These are phyloP conservation scores for Eurystomus glaucurus DNA, from an alignment of 2,797 vertebrate species.

Conservation along the genomic window DNA sequence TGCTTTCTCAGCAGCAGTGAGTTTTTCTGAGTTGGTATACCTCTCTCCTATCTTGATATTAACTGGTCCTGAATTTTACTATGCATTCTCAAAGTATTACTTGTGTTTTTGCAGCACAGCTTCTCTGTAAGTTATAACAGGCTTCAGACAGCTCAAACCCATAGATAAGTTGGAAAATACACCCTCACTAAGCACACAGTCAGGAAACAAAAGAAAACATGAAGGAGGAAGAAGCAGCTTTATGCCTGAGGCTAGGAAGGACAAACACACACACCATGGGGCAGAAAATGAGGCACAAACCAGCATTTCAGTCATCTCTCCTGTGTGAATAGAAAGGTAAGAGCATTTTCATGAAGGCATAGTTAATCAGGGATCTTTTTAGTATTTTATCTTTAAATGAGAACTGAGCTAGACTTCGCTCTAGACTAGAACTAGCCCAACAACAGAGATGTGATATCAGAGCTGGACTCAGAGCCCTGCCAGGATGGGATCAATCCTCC, in stretches of 20 bases:
- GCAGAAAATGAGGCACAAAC: not conserved
- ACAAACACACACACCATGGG: not conserved
- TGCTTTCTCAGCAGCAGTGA: slow-evolving; percentile 48
- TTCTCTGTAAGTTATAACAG: not conserved
- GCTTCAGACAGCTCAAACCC: not conserved
- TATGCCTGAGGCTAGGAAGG: not conserved
- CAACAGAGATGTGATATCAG: not conserved
- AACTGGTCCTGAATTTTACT: slow-evolving; percentile 21
- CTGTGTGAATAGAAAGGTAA: not conserved
- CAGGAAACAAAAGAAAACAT: not conserved
- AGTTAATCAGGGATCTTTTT: not conserved
- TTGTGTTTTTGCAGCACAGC: not conserved
- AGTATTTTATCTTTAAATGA: not conserved
- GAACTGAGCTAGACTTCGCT: not conserved
- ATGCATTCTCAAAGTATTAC: not conserved
- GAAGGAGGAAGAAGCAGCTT: slow-evolving; percentile 5
- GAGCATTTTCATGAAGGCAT: not conserved
- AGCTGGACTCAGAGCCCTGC: not conserved
- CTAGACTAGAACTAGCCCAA: not conserved
- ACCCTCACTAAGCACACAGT: not conserved
- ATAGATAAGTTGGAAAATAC: not conserved
- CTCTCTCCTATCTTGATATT: not conserved
- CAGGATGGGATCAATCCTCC: not conserved
- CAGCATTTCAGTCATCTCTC: not conserved
- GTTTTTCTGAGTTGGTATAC: not conserved